Conservation (phyloP, 2,113 vertebrate species). For the Martes martes region DNA sequence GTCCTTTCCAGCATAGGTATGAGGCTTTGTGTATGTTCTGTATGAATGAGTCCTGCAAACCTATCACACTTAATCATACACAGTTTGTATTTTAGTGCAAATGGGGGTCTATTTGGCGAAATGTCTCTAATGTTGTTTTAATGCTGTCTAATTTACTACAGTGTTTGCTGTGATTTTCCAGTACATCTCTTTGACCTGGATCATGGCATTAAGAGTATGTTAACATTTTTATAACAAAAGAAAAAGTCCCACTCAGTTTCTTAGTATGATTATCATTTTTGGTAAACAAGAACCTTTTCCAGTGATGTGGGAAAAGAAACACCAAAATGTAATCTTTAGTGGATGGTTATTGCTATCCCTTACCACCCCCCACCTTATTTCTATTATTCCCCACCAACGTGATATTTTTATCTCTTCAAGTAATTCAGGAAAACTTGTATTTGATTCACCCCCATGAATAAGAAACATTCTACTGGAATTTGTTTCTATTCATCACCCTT, state of each 20-base stretch:
- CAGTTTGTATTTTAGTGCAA: background rate
- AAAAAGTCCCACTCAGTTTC: background rate
- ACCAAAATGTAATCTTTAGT: background rate
- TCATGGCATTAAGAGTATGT: background rate
- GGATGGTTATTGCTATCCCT: too few species aligned
- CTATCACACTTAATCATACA: background rate
- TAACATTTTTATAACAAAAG: background rate
- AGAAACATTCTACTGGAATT: background rate
- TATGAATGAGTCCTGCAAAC: background rate
- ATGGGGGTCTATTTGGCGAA: background rate
- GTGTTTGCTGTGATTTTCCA: background rate
- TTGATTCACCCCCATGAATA: background rate
- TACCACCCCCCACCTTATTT: background rate
- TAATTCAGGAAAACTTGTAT: background rate
- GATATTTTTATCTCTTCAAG: background rate
- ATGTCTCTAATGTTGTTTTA: background rate
- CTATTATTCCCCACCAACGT: background rate
- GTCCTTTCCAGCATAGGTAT: background rate
- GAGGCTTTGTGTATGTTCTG: background rate
- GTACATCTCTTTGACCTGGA: background rate
- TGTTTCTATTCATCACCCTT: background rate
- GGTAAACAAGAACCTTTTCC: background rate
- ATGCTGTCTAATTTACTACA: background rate
- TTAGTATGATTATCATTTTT: background rate
- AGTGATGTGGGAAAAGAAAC: too few species aligned